Conservation (phyloP, 2,888 invertebrate species). For the Zele albiditarsus region DNA sequence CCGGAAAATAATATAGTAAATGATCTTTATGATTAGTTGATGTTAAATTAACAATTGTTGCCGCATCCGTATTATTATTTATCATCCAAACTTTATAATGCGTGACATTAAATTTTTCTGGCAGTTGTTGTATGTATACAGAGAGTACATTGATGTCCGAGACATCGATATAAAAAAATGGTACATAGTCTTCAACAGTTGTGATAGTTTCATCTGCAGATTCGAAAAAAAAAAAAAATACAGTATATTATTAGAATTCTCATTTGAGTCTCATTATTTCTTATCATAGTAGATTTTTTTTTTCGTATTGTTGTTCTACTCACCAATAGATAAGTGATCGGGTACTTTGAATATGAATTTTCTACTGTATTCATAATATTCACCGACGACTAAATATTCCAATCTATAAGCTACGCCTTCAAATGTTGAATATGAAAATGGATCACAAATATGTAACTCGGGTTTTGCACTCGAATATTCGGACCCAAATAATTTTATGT, state of each 20-base stretch:
- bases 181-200: conserved; percentile 56
- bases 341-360: conserved; percentile 66
- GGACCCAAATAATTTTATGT: conserved; percentile 54
- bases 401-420: conserved; percentile 61
- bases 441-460: conserved; percentile 63
- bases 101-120: conserved; percentile 63
- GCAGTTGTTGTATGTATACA: conserved; percentile 65
- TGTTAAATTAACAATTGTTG: conserved; percentile 46
- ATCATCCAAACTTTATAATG: conserved; percentile 65
- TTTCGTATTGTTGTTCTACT: conserved; percentile 11
- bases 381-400: conserved; percentile 57
- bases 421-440: conserved; percentile 57
- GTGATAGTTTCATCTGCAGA: conserved; percentile 51
- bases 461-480: conserved; percentile 43
- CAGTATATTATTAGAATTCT: background rate
- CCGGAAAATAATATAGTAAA: conserved; percentile 59
- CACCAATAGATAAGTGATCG: conserved; percentile 61
- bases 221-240: conserved; percentile 10
- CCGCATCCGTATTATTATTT: conserved; percentile 59
- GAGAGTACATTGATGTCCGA: conserved; percentile 59
- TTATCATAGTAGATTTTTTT: background rate
- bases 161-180: conserved; percentile 68
- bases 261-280: background rate
- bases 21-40: conserved; percentile 46
- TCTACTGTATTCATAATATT: conserved; percentile 60